Evolutionary conservation across 1,140 invertebrate genomes (phyloP), one percentile per base, ranked within the genome.

Genomic region (Nixonia krombeini): DNA sequence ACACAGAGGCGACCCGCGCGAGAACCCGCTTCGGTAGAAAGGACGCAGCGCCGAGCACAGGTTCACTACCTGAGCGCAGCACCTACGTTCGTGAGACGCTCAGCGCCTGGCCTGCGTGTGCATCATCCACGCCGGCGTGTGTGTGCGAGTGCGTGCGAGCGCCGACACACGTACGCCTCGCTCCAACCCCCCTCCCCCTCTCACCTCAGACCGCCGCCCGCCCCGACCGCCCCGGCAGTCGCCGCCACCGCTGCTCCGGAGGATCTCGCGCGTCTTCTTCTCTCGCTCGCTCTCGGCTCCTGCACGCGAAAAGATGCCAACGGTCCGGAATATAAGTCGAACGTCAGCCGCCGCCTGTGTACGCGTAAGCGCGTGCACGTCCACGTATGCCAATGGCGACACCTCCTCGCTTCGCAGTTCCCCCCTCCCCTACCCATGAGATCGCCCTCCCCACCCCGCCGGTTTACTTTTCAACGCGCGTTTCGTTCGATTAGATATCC

Each of bases 401-500:
- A 28, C 50, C 25, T 26, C 12, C 38, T n/a, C n/a, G n/a, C n/a
- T n/a, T n/a, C n/a, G n/a, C n/a, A n/a, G n/a, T n/a, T n/a, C n/a
- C n/a, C n/a, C n/a, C n/a, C n/a, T n/a, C n/a, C n/a, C n/a, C n/a
- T n/a, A n/a, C n/a, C n/a, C n/a, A n/a, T n/a, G n/a, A n/a, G n/a
- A n/a, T n/a, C n/a, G n/a, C n/a, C n/a, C n/a, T 10, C n/a, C 21
- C 25, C 29, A 9, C 42, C 8, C 67, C 59, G 58, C 38, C 18
- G 55, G 65, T 77, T 77, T 75, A 77, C 74, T 71, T 78, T 75
- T 70, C 63, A 62, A 72, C 66, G 38, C 63, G 52, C 65, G 70
- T 78, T 74, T 69, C 51, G 62, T 66, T 46, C 73, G 78, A 81
- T 81, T 80, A 81, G 79, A 81, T 81, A 81, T 73, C 73, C 38